phyloP scores from a whole-genome alignment of 1,140 invertebrate genomes.

The Zelostemma sp. region DNA sequence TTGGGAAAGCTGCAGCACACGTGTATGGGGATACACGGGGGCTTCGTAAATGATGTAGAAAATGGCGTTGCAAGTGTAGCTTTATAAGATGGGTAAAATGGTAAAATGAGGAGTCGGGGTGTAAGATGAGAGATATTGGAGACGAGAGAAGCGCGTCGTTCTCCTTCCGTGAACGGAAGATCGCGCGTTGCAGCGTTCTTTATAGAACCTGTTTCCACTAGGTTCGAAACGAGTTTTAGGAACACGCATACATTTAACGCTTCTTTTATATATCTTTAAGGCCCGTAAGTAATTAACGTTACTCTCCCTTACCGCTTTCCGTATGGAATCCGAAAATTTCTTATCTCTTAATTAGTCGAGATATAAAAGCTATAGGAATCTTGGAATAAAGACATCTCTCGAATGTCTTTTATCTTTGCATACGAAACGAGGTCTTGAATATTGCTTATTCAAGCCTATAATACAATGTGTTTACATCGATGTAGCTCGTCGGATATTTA shows the following conservation, averaged over 20 bases:
- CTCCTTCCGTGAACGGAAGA: slow-evolving; percentile 68
- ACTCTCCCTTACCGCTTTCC: slow-evolving; percentile 31
- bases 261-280: slow-evolving; percentile 52
- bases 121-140: not conserved
- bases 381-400: slow-evolving; percentile 13
- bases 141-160: slow-evolving; percentile 52
- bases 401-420: too few species aligned
- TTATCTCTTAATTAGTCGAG: slow-evolving; percentile 58
- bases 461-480: too few species aligned
- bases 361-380: slow-evolving; percentile 15
- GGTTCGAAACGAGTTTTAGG: slow-evolving; percentile 59
- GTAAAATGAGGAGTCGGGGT: too few species aligned
- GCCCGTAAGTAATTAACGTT: slow-evolving; percentile 61
- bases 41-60: too few species aligned
- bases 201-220: slow-evolving; percentile 65
- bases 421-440: too few species aligned
- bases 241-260: slow-evolving; percentile 55
- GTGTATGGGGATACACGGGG: too few species aligned
- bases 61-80: too few species aligned
- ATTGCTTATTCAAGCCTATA: too few species aligned
- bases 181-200: slow-evolving; percentile 56
- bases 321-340: slow-evolving; percentile 40
- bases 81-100: too few species aligned
- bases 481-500: too few species aligned
- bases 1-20: too few species aligned